Evolutionary conservation across 2,113 vertebrate genomes (phyloP), one percentile per base, ranked within the genome.

Genomic region (Psilopsiagon aurifrons): DNA sequence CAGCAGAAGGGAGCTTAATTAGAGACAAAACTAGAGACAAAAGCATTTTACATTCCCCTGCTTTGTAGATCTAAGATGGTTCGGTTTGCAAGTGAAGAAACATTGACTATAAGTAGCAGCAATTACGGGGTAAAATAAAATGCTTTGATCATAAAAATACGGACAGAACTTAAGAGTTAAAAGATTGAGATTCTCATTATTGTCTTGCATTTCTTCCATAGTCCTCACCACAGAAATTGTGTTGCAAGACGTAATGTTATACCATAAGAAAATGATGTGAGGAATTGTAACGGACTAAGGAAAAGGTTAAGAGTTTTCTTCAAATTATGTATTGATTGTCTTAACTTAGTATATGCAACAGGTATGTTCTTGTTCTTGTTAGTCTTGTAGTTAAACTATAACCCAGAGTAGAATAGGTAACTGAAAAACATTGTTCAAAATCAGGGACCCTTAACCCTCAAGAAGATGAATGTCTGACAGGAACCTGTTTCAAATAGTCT

Each of bases 181-280:
- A 84, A 82, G 4, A 63, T n/a, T 6, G 81, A 81, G 4, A 43
- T 71, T 90, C 43, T 68, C 1, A 7, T 35, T 44, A 33, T 39
- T 68, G 6, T 37, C 33, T 83, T 70, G 13, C 10, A 43, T 83
- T 87, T 88, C 35, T 63, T 64, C 15, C 64, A 13, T 55, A 11
- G 24, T 70, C 18, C 51, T 31, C 20, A 92, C 19, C 10, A 63
- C 0, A 0, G 2, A 16, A 44, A 54, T 31, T 83, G 23, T 78
- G 8, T 63, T 70, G 6, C 43, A 67, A 70, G n/a, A 57, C 1
- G 62, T 5, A 54, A 39, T 75, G 85, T 75, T 75, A 8, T 29
- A n/a, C 8, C 4, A 12, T 37, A 8, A n/a, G 24, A 75, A 62
- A 64, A 74, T 49, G 23, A 24, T 49, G 23, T 3, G 13, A 49